Evolutionary conservation across 1,140 invertebrate genomes (phyloP).

Genomic region (Lepidotrigona ventralis): DNA sequence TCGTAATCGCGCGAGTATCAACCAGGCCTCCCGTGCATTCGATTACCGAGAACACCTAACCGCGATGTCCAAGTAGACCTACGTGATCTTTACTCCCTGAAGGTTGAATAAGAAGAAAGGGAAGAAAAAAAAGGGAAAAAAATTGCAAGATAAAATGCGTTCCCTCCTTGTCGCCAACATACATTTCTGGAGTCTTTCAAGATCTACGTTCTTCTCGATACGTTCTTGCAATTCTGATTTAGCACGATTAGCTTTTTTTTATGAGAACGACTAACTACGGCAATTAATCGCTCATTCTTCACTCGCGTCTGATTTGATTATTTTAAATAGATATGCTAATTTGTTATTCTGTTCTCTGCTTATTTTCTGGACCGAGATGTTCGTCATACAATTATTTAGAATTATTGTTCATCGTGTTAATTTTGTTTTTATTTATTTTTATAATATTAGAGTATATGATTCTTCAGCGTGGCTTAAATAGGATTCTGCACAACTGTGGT

Average conservation of each 20-base stretch:
- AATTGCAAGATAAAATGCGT: background rate
- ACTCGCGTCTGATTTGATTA: background rate
- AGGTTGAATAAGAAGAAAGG: background rate
- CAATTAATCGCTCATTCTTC: background rate
- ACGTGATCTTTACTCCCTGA: background rate
- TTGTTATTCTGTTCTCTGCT: background rate
- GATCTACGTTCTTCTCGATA: slow-evolving; percentile 14
- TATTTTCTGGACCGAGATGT: background rate
- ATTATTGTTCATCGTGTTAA: background rate
- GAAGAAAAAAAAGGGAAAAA: background rate
- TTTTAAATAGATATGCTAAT: background rate
- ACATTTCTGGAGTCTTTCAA: slow-evolving; percentile 10
- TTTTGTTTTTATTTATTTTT: background rate
- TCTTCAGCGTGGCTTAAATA: background rate
- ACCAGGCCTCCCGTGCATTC: slow-evolving; percentile 4
- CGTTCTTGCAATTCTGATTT: slow-evolving; percentile 1
- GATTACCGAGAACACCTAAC: slow-evolving; percentile 39
- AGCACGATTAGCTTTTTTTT: background rate
- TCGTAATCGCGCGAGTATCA: slow-evolving; percentile 7
- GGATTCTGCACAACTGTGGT: background rate
- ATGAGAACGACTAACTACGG: background rate
- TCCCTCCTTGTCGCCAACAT: slow-evolving; percentile 8
- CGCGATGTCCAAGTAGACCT: slow-evolving; percentile 12
- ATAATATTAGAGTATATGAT: background rate
- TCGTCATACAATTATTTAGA: background rate